Evolutionary conservation across 1,140 invertebrate genomes (phyloP).

Genomic region (Drosophila cardini): DNA sequence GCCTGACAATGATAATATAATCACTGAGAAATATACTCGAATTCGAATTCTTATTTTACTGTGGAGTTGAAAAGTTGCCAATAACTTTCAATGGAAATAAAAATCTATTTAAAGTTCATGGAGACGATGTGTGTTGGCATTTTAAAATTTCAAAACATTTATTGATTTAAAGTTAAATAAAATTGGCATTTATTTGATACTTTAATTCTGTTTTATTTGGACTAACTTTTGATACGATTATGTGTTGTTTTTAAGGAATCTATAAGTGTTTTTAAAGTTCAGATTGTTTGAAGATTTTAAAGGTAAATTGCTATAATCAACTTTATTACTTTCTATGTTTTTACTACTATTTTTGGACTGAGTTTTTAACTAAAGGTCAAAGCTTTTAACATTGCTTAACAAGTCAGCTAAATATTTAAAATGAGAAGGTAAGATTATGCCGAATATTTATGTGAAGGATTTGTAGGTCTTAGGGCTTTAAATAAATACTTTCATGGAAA

Average conservation of each 20-base stretch:
- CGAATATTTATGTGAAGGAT: background rate
- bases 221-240: too few species aligned
- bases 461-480: background rate
- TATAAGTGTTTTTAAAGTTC: too few species aligned
- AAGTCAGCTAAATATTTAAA: conserved; percentile 11
- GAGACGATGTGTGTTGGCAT: background rate
- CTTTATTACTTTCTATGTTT: too few species aligned
- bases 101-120: background rate
- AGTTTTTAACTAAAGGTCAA: background rate
- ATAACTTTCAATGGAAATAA: background rate
- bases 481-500: conserved; percentile 2
- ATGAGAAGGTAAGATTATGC: background rate
- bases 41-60: background rate
- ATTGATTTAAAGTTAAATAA: background rate
- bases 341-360: background rate
- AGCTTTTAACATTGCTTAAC: conserved; percentile 14
- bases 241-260: too few species aligned
- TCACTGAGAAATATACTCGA: conserved; percentile 20
- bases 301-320: too few species aligned
- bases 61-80: background rate
- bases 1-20: conserved; percentile 55
- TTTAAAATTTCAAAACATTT: background rate
- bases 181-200: too few species aligned
- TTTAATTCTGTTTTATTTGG: too few species aligned
- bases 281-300: too few species aligned